phyloP scores from a whole-genome alignment of 2,888 invertebrate species.

The Callinectes sapidus region DNA sequence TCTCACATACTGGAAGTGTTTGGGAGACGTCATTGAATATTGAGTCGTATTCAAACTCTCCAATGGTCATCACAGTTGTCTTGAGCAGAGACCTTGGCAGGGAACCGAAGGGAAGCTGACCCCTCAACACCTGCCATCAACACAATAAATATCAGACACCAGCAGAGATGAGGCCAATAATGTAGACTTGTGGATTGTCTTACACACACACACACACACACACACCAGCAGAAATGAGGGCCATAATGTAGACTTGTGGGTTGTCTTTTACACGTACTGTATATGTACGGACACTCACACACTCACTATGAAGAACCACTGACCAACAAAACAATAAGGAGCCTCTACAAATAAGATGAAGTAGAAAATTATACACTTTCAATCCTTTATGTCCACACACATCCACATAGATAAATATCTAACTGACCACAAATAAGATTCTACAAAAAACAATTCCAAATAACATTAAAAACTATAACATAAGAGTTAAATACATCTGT shows the following conservation, averaged over 20 bases:
- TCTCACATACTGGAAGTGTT: slow-evolving; percentile 60
- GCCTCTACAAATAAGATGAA: too few species aligned
- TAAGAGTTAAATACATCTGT: too few species aligned
- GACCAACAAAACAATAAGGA: too few species aligned
- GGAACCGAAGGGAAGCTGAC: slow-evolving; percentile 74
- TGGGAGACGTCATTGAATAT: slow-evolving; percentile 74
- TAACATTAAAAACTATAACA: too few species aligned
- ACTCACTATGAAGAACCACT: too few species aligned
- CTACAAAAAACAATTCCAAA: too few species aligned
- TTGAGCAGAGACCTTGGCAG: slow-evolving; percentile 75
- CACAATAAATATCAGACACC: neutral
- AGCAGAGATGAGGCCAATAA: neutral
- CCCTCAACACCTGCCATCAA: slow-evolving; percentile 72
- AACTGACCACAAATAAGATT: too few species aligned
- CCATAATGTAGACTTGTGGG: neutral
- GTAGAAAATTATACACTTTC: too few species aligned
- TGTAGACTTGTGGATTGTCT: too few species aligned
- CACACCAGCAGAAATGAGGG: neutral
- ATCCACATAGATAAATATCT: neutral
- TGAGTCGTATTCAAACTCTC: slow-evolving; percentile 75
- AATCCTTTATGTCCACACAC: neutral
- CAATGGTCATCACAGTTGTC: slow-evolving; percentile 76
- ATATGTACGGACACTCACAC: too few species aligned
- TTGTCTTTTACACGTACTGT: too few species aligned
- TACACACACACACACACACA: neutral